Evolutionary conservation across 1,140 invertebrate genomes (phyloP), one percentile per base, ranked within the genome.

Genomic region (Scaptomyza graminum): DNA sequence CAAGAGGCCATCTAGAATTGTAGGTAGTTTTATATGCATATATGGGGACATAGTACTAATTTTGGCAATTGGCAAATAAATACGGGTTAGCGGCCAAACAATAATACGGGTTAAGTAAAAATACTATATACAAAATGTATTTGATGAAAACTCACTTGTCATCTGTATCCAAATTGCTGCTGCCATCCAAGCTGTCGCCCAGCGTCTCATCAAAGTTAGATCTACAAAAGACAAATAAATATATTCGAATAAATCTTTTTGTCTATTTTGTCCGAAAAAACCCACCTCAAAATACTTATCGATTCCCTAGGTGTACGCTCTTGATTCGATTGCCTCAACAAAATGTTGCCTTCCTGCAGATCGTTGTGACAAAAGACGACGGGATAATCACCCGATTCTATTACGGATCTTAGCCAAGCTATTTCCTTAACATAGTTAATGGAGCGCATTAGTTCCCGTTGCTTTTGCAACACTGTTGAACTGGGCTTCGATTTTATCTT

Each of bases 311-410:
- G 85, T 5, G 63, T 73, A 34, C 83, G 66, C 6, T 55, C 63
- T 0, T 65, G 50, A 0, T 64, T 54, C 6, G 70, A 43, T 55
- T 90, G 74, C 15, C 77, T 70, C 11, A 91, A 34, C 47, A 91
- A 50, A 52, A 92, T 92, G 54, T 94, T 95, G 91, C 98, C 98
- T 94, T 99, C 97, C 92, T 99, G 98, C 91, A 99, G 93, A 90
- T 99, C 98, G 92, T 99, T 99, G 92, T 99, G 98, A 90, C 97
- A 98, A 92, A 99, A 99, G 0, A 98, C 95, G 1, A 99, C 97
- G 0, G 97, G 96, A 64, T 96, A 96, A n/a, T 94, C 93, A 0
- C 95, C 93, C 0, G 79, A 76, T 0, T 93, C 92, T 9, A 94
- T 88, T 52, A 93, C 93, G 41, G 93, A 93, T 92, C 93, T 94